Evolutionary conservation across 1,140 invertebrate genomes (phyloP).

Genomic region (Bombyx mandarina): DNA sequence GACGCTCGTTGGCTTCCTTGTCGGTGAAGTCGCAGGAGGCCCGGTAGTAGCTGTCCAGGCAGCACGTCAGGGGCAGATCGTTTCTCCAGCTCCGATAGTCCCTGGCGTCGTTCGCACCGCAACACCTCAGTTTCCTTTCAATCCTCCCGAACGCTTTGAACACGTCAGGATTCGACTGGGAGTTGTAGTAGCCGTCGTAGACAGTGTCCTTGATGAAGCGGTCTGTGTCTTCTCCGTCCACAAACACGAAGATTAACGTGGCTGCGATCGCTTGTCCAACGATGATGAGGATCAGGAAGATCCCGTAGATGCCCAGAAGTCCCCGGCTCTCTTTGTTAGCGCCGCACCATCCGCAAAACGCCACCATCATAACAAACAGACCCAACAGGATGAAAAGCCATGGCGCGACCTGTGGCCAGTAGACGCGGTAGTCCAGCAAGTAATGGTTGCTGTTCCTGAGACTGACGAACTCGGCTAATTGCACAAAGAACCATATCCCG

Average conservation of each 20-base stretch:
- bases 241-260: constrained; percentile 55
- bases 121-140: constrained; percentile 55
- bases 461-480: constrained; percentile 50
- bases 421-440: constrained; percentile 55
- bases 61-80: constrained; percentile 56
- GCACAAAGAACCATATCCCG: constrained; percentile 64
- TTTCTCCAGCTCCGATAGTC: constrained; percentile 63
- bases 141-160: constrained; percentile 54
- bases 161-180: constrained; percentile 53
- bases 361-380: constrained; percentile 50
- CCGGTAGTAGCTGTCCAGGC: constrained; percentile 50
- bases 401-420: constrained; percentile 64
- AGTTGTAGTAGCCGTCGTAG: constrained; percentile 62
- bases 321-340: constrained; percentile 52
- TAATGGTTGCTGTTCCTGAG: constrained; percentile 62
- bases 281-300: constrained; percentile 49
- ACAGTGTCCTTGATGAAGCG: constrained; percentile 61
- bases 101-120: constrained; percentile 58
- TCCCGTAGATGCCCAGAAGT: constrained; percentile 46
- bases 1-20: constrained; percentile 60
- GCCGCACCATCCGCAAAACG: constrained; percentile 58
- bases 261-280: constrained; percentile 49
- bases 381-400: constrained; percentile 61
- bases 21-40: constrained; percentile 60
- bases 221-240: constrained; percentile 58